These are phyloP conservation scores for Bombus soroeensis DNA, from an alignment of 1,140 invertebrate species.

Conservation along the genomic window DNA sequence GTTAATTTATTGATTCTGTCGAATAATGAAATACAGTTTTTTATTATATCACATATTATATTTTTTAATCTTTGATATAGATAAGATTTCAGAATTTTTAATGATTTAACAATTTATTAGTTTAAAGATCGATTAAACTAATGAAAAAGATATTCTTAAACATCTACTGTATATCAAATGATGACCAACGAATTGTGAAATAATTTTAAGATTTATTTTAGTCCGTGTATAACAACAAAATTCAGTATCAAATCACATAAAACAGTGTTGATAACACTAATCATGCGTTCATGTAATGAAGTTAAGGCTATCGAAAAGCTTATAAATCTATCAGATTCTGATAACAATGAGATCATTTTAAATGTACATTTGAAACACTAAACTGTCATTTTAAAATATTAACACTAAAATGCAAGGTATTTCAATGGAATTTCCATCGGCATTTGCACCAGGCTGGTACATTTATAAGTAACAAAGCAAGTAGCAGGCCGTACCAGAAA, in stretches of 20 bases:
- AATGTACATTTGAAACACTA: neutral
- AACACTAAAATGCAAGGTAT: neutral
- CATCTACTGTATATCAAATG: too few species aligned
- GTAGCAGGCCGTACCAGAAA: too few species aligned
- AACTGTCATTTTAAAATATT: neutral
- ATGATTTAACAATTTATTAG: too few species aligned
- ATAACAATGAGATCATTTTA: neutral
- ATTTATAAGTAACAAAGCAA: slow-evolving; percentile 11
- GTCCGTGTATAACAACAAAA: too few species aligned
- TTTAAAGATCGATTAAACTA: too few species aligned
- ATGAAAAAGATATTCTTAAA: too few species aligned
- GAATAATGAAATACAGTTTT: neutral
- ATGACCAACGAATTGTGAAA: too few species aligned
- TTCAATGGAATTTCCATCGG: neutral
- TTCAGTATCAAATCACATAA: too few species aligned
- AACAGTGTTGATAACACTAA: too few species aligned
- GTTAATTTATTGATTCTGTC: neutral
- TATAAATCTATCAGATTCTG: neutral
- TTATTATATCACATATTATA: neutral
- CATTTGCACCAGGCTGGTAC: neutral
- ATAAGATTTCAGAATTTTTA: too few species aligned
- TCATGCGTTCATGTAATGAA: neutral
- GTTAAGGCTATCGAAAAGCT: neutral
- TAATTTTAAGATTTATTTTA: too few species aligned
- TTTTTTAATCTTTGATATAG: too few species aligned